Conservation (phyloP, 2,888 invertebrate species). For the Luperina testacea region DNA sequence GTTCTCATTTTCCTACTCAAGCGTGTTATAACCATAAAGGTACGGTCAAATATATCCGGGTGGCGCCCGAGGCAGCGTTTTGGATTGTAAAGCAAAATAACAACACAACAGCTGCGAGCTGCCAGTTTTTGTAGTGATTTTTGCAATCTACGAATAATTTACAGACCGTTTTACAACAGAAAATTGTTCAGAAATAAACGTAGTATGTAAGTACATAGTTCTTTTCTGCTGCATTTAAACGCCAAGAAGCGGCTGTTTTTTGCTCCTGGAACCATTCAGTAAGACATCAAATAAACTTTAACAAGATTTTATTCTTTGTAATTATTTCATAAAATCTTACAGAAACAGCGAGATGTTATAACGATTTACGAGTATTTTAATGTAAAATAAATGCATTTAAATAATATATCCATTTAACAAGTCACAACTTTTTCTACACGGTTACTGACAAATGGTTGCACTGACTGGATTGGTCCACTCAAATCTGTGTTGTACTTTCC, state of each 20-base stretch:
- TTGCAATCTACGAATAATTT: slow-evolving; percentile 53
- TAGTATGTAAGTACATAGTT: slow-evolving; percentile 5
- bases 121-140: slow-evolving; percentile 53
- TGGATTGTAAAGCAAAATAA: slow-evolving; percentile 54
- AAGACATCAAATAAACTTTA: neutral
- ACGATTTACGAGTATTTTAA: neutral
- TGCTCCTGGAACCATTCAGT: neutral
- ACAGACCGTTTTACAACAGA: slow-evolving; percentile 27
- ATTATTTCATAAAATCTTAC: neutral
- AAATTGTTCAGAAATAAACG: slow-evolving; percentile 11
- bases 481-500: neutral
- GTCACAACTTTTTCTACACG: neutral
- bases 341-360: neutral
- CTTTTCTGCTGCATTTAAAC: slow-evolving; percentile 11
- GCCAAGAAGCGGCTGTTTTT: neutral
- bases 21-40: slow-evolving; percentile 14
- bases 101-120: slow-evolving; percentile 40
- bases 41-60: slow-evolving; percentile 34
- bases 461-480: neutral
- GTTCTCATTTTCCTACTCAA: slow-evolving; percentile 11
- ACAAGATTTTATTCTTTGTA: neutral
- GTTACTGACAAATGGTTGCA: neutral
- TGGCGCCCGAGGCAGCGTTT: slow-evolving; percentile 21
- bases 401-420: neutral
- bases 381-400: neutral